Conservation (phyloP, 2,113 vertebrate species). For the Anguilla japonica region DNA sequence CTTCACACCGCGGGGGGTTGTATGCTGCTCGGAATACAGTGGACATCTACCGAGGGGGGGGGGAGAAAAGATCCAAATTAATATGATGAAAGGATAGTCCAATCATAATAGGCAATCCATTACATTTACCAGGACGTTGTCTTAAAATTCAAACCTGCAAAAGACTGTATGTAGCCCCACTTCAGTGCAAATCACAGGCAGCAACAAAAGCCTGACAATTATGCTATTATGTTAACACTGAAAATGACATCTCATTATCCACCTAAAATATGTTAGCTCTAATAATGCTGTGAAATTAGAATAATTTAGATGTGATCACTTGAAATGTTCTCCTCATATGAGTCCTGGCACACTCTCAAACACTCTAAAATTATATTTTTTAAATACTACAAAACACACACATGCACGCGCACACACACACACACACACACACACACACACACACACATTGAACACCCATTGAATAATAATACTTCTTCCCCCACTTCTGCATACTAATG, state of each 20-base stretch:
- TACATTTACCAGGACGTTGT: neutral
- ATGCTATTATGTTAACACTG: constrained; percentile 4
- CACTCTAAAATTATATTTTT: neutral
- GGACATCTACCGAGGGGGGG: neutral
- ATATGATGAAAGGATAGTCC: neutral
- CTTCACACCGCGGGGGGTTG: neutral
- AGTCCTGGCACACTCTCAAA: neutral
- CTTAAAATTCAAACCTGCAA: constrained; percentile 2
- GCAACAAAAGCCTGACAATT: constrained; percentile 1
- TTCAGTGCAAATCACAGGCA: neutral
- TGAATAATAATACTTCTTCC: neutral
- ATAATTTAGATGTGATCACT: constrained; percentile 9
- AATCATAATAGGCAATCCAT: neutral
- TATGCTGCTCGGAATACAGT: neutral
- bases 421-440: neutral
- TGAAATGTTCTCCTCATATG: neutral
- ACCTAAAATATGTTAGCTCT: constrained; percentile 7
- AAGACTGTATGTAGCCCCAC: neutral
- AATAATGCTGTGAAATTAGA: neutral
- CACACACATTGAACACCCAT: neutral
- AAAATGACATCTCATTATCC: constrained; percentile 2
- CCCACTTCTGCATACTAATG: neutral
- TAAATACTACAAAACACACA: neutral
- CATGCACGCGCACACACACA: too few species aligned
- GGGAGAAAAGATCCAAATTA: neutral